Percentiles rank a stretch among this genome's conserved stretches.
Conservation (phyloP, 1,140 invertebrate genomes). For the Megalonaias nervosa region DNA sequence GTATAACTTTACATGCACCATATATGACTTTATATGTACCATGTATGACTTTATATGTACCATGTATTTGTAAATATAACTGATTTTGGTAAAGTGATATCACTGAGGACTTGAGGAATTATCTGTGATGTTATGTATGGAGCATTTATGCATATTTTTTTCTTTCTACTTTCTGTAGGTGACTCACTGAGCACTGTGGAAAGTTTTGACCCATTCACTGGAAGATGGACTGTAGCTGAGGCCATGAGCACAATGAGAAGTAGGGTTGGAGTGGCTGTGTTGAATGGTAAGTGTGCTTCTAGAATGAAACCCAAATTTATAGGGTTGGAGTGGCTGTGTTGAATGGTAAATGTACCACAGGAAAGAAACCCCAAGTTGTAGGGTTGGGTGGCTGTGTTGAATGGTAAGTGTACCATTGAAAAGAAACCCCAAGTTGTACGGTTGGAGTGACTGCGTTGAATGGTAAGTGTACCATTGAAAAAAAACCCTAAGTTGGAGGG, state of each 20-base stretch:
- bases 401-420: slow-evolving; percentile 45
- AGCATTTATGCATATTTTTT: neutral
- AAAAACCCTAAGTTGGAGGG: no score
- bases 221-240: slow-evolving; percentile 85
- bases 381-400: slow-evolving; percentile 89
- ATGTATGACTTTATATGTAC: no score
- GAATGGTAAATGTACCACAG: slow-evolving; percentile 51
- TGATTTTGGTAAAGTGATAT: no score
- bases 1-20: no score
- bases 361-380: slow-evolving; percentile 81
- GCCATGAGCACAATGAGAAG: slow-evolving; percentile 89
- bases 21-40: no score
- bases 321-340: slow-evolving; percentile 85
- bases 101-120: no score
- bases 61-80: no score
- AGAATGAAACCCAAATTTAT: no score
- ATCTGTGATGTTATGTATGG: no score
- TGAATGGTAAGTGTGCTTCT: slow-evolving; percentile 67
- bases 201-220: slow-evolving; percentile 83
- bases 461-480: no score
- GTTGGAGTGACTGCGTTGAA: slow-evolving; percentile 84
- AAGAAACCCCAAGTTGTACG: no score
- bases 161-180: slow-evolving; percentile 71
- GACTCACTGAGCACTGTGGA: slow-evolving; percentile 91
- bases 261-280: slow-evolving; percentile 87